A percentile compares a stretch with the other conserved stretches of the same genome.
These are phyloP conservation scores for Sinohyriopsis cumingii DNA, from an alignment of 2,888 invertebrate genomes.

Conservation along the genomic window DNA sequence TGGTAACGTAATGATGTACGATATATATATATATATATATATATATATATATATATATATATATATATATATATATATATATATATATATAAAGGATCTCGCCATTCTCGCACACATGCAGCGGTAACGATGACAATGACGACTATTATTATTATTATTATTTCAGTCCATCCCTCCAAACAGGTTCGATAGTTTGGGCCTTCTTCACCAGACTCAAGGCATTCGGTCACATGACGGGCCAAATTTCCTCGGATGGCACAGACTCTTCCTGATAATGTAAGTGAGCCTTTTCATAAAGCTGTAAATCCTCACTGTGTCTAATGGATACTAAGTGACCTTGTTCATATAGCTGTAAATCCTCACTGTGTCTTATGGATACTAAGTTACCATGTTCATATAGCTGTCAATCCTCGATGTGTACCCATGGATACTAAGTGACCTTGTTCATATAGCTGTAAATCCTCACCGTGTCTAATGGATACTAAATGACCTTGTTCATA, in stretches of 20 bases:
- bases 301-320: neutral
- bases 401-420: neutral
- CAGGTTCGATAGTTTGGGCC: slow-evolving; percentile 57
- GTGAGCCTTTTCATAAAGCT: slow-evolving; percentile 11
- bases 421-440: neutral
- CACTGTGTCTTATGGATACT: neutral
- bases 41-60: too few species aligned
- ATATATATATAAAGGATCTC: too few species aligned
- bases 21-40: too few species aligned
- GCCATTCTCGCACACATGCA: too few species aligned
- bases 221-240: slow-evolving; percentile 61
- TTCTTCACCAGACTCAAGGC: slow-evolving; percentile 49
- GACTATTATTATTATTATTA: neutral
- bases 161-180: slow-evolving; percentile 56
- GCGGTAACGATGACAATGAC: too few species aligned
- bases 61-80: too few species aligned
- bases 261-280: slow-evolving; percentile 56
- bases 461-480: neutral
- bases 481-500: neutral
- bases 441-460: neutral
- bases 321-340: too few species aligned
- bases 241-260: slow-evolving; percentile 58
- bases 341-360: neutral
- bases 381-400: neutral
- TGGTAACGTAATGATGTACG: too few species aligned